phyloP scores from a whole-genome alignment of 2,888 invertebrate genomes.

The Harpalus rubripes region DNA sequence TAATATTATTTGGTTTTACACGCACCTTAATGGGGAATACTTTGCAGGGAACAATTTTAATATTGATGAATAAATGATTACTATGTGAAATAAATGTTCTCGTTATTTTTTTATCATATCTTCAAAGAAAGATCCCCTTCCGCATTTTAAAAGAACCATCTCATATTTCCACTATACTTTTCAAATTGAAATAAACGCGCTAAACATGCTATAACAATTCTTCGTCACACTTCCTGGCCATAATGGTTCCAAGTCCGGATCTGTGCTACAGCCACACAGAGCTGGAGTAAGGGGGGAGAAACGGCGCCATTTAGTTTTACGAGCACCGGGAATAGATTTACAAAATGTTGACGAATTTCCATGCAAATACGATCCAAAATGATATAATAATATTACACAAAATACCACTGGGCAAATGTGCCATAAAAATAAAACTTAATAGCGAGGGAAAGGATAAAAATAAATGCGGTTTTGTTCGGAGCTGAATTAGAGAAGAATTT shows the following conservation, averaged over 20 bases:
- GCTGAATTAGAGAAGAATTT: not conserved
- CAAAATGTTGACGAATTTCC: constrained; percentile 74
- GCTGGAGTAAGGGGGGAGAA: constrained; percentile 60
- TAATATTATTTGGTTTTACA: too few relatives aligned
- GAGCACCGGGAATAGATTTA: constrained; percentile 72
- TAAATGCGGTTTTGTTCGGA: not conserved
- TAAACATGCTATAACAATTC: constrained; percentile 48
- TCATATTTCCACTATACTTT: not conserved
- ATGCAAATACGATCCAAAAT: constrained; percentile 72
- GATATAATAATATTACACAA: constrained; percentile 72
- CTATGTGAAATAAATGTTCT: too few relatives aligned
- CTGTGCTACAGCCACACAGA: not conserved
- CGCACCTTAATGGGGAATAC: too few relatives aligned
- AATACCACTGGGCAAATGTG: constrained; percentile 53
- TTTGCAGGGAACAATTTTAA: too few relatives aligned
- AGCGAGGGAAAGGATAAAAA: constrained; percentile 19
- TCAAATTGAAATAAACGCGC: constrained; percentile 42
- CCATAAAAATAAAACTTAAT: constrained; percentile 63
- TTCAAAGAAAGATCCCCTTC: not conserved
- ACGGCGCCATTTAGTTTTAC: constrained; percentile 70
- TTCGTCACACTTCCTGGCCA: constrained; percentile 28
- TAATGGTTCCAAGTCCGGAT: constrained; percentile 14
- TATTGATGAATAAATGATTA: too few relatives aligned
- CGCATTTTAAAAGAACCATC: not conserved
- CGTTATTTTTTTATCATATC: not conserved